A percentile compares a stretch with the other conserved stretches of the same genome.
Conservation (phyloP, 2,113 vertebrate species). For the Phoenicopterus ruber region DNA sequence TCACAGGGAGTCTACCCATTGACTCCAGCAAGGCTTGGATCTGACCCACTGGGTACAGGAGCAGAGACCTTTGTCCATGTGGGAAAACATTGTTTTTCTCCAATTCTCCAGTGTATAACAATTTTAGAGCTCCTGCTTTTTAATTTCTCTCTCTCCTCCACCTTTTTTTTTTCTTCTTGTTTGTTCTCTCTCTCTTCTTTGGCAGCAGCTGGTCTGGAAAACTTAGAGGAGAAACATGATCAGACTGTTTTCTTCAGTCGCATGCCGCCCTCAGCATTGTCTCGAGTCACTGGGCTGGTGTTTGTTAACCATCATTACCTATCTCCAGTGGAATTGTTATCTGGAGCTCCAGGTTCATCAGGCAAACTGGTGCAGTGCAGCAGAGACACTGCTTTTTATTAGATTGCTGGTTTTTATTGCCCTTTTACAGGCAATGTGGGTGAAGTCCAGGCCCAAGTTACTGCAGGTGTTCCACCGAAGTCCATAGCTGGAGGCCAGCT, state of each 20-base stretch:
- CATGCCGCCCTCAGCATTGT: neutral
- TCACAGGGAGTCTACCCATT: neutral
- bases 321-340: neutral
- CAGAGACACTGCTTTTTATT: neutral
- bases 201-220: conserved; percentile 8
- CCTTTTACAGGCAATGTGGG: neutral
- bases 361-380: conserved; percentile 5
- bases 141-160: neutral
- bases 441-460: neutral
- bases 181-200: neutral
- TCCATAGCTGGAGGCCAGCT: neutral
- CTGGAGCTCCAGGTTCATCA: conserved; percentile 29
- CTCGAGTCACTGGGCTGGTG: neutral
- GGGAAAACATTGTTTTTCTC: neutral
- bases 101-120: neutral
- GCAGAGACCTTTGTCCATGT: neutral
- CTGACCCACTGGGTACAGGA: neutral
- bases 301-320: neutral
- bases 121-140: neutral
- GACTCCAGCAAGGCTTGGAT: neutral
- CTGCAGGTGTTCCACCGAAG: neutral
- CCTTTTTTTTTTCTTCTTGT: neutral
- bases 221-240: neutral
- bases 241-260: neutral
- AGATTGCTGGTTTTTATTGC: neutral